Evolutionary conservation across 2,888 invertebrate species (phyloP), one percentile per base, ranked within the genome.

Genomic region (Hydroisotoma schaefferi): DNA sequence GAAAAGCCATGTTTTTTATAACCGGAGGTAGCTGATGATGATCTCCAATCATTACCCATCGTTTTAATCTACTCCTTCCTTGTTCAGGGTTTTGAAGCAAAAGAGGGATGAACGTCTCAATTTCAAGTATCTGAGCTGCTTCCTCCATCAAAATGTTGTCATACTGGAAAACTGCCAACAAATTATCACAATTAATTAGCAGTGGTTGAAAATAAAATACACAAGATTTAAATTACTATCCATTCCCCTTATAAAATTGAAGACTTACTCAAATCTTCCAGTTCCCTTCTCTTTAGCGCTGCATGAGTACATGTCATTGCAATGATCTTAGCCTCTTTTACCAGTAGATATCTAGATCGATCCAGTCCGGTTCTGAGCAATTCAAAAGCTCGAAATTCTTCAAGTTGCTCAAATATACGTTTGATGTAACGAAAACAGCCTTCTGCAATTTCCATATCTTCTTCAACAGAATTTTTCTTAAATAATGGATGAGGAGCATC

Each of bases 261-360:
- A 18, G 54, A 65, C 81, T 78, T 79, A 83, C 87, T 90, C 78
- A 94, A 86, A 75, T 93, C 90, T 0, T 99, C 98, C 2, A 99
- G 81, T 77, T 99, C 99, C 54, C 93, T 88, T 27, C 99, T 82
- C 76, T 98, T 95, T 12, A 99, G 81, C 0, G 99, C 99, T 1
- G 99, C 99, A 78, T 99, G 99, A 0, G 99, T 99, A 80, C 99
- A 99, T 0, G 99, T 99, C 99, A 99, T 99, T 1, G 99, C 99
- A 72, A 99, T 99, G 57, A 99, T 95, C 80, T 98, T 99, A 0
- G 99, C 98, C 77, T 99, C 99, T 76, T 95, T 94, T 0, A 99
- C 97, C 55, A 99, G 80, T 58, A 99, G 80, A 78, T 99, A 99
- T 75, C 70, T 95, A 92, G 97, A 94, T 49, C 99, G 82, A 77